Percentiles rank a stretch among this genome's conserved stretches.
Conservation (phyloP, 2,888 invertebrate genomes). For the Temnothorax rugatulus region DNA sequence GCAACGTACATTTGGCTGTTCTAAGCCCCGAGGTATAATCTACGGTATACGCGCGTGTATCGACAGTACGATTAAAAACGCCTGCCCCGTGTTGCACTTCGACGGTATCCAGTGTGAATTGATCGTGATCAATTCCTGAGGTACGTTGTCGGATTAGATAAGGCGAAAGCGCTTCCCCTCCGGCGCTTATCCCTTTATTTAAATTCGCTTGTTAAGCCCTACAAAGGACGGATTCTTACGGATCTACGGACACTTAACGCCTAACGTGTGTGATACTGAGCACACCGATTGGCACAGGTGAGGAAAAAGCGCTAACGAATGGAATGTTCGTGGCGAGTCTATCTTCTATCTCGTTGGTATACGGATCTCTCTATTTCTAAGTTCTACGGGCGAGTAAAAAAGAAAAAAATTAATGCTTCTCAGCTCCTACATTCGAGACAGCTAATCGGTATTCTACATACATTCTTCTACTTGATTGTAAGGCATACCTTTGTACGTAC, state of each 20-base stretch:
- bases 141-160: conserved; percentile 49
- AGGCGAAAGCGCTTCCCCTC: not conserved
- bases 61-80: conserved; percentile 15
- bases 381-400: not conserved
- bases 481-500: not conserved
- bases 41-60: not conserved
- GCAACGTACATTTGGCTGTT: conserved; percentile 7
- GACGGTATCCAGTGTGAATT: conserved; percentile 73
- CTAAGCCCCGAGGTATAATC: not conserved
- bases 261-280: conserved; percentile 42
- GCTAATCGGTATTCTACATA: not conserved
- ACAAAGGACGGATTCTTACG: conserved; percentile 36
- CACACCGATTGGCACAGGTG: conserved; percentile 68
- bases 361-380: not conserved
- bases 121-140: conserved; percentile 68
- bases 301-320: conserved; percentile 10
- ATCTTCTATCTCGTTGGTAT: not conserved
- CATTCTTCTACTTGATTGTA: conserved; percentile 30
- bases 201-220: conserved; percentile 38
- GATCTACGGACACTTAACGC: conserved; percentile 33
- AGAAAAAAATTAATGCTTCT: not conserved
- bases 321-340: not conserved
- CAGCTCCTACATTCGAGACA: conserved; percentile 5
- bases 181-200: conserved; percentile 14
- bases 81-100: conserved; percentile 71